Evolutionary conservation across 2,888 invertebrate species (phyloP).

Genomic region (Coelinius sp.): DNA sequence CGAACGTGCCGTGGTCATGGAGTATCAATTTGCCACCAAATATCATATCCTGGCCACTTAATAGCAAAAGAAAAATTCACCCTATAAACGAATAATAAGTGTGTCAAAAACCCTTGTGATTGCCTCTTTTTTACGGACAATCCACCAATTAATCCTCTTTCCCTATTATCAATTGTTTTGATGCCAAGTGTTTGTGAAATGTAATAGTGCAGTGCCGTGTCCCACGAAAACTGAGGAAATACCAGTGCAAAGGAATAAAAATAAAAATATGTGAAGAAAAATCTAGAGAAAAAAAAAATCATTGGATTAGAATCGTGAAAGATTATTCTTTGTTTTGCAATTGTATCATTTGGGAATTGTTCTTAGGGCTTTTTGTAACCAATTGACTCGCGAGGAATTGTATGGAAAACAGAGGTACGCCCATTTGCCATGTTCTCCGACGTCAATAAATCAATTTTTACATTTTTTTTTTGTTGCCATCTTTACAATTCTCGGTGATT

Average conservation of each 20-base stretch:
- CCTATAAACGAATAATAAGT: background rate
- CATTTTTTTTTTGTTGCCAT: background rate
- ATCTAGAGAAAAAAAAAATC: no score
- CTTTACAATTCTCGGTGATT: background rate
- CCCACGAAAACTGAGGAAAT: background rate
- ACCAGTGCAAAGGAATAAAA: background rate
- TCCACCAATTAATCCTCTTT: background rate
- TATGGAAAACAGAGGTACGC: slow-evolving; percentile 47
- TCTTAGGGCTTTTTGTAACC: no score
- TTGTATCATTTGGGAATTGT: no score
- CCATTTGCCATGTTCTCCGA: slow-evolving; percentile 43
- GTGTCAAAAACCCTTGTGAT: background rate
- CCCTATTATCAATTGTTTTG: background rate
- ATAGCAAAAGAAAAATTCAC: no score
- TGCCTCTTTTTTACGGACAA: background rate
- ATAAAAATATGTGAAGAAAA: no score
- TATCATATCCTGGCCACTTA: slow-evolving; percentile 47
- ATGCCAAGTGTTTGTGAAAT: slow-evolving; percentile 17
- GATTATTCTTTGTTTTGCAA: no score
- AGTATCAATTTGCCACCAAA: slow-evolving; percentile 54
- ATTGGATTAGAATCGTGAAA: no score
- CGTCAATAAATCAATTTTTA: slow-evolving; percentile 16
- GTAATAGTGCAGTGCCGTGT: slow-evolving; percentile 10
- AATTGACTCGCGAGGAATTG: background rate
- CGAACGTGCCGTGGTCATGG: slow-evolving; percentile 62